Evolutionary conservation across 2,888 invertebrate genomes (phyloP).

Genomic region (Dasypogon diadema): DNA sequence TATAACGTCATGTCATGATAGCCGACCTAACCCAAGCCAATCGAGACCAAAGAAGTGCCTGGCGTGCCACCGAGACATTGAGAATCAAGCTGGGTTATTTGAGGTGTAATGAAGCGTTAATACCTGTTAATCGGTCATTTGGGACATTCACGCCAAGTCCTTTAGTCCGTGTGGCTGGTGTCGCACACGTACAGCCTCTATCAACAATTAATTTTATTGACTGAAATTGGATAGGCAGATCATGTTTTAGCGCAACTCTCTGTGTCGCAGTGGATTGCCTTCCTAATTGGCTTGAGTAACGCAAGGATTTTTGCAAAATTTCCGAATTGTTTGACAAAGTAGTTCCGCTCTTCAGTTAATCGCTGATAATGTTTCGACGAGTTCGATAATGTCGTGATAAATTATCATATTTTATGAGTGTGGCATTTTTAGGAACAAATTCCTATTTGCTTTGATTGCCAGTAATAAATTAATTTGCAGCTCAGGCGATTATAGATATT

Average conservation of each 20-base stretch:
- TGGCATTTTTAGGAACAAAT: too few relatives aligned
- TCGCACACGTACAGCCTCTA: slow-evolving; percentile 3
- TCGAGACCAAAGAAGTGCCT: neutral
- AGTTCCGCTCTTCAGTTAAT: slow-evolving; percentile 25
- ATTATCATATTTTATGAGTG: slow-evolving; percentile 41
- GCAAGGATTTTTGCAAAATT: slow-evolving; percentile 9
- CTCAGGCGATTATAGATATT: too few relatives aligned
- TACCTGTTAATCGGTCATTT: slow-evolving; percentile 45
- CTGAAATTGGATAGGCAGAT: slow-evolving; percentile 32
- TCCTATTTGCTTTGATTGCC: too few relatives aligned
- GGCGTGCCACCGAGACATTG: slow-evolving; percentile 3
- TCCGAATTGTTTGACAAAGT: slow-evolving; percentile 17
- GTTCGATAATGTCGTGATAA: slow-evolving; percentile 3
- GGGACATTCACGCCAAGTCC: slow-evolving; percentile 25
- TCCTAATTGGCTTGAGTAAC: slow-evolving; percentile 20
- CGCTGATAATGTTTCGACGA: slow-evolving; percentile 26
- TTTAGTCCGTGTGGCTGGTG: neutral
- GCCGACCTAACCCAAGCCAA: slow-evolving; percentile 24
- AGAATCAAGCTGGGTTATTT: neutral
- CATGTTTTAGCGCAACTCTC: slow-evolving; percentile 20
- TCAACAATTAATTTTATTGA: slow-evolving; percentile 43
- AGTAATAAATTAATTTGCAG: too few relatives aligned
- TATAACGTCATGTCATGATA: slow-evolving; percentile 29
- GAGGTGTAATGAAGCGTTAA: slow-evolving; percentile 48
- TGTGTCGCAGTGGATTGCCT: slow-evolving; percentile 8